A percentile compares a stretch with the other conserved stretches of the same genome.
Conservation (phyloP, 2,797 vertebrate genomes). For the Chelidonichthys spinosus region DNA sequence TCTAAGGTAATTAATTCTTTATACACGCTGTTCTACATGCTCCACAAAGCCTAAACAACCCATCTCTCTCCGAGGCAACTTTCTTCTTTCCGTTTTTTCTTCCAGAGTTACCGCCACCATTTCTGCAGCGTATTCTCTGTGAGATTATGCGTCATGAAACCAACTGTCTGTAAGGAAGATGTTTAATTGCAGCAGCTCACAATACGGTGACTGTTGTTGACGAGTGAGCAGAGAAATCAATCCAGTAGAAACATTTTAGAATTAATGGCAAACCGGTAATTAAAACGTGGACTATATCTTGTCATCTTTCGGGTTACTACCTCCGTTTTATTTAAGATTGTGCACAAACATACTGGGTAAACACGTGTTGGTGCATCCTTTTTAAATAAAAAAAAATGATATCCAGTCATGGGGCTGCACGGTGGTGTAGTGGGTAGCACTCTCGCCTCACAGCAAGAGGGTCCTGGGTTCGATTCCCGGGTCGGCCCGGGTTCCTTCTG, state of each 20-base stretch:
- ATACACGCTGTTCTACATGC: slow-evolving; percentile 47
- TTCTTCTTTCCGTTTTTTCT: not conserved
- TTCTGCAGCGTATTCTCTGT: slow-evolving; percentile 7
- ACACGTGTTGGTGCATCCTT: not conserved
- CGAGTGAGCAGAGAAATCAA: not conserved
- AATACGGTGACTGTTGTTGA: not conserved
- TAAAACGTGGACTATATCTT: not conserved
- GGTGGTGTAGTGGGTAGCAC: too few species aligned
- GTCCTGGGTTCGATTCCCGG: too few species aligned
- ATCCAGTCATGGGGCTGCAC: not conserved
- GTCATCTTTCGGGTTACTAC: not conserved
- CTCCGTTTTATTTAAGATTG: not conserved
- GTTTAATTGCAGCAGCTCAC: not conserved
- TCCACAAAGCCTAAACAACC: slow-evolving; percentile 51
- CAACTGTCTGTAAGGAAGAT: not conserved
- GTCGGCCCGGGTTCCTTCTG: too few species aligned
- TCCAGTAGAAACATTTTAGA: not conserved
- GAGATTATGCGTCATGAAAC: slow-evolving; percentile 6
- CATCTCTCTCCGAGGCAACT: slow-evolving; percentile 24
- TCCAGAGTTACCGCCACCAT: slow-evolving; percentile 8
- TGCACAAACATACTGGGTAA: not conserved
- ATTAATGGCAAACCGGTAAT: not conserved
- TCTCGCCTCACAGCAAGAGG: too few species aligned
- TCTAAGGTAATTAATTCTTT: slow-evolving; percentile 58
- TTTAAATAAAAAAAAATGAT: slow-evolving; percentile 1